Percentiles rank a stretch among this genome's conserved stretches.
Evolutionary conservation across 2,113 vertebrate genomes (phyloP).

Genomic region (Glareola pratincola): DNA sequence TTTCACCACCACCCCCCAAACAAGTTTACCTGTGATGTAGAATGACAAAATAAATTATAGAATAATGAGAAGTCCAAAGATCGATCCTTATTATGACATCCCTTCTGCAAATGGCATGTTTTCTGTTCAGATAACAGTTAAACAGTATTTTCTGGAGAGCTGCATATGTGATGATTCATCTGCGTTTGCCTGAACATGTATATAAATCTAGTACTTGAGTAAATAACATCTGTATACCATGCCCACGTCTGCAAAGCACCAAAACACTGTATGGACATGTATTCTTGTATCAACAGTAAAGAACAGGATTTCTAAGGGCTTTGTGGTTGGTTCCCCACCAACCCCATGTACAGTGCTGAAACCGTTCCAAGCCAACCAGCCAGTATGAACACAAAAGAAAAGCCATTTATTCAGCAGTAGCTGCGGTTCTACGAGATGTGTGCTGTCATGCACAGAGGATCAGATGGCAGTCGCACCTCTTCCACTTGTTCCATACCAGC

Average conservation of each 20-base stretch:
- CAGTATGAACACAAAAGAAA: not conserved
- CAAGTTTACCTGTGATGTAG: not conserved
- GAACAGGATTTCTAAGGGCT: not conserved
- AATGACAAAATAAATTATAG: not conserved
- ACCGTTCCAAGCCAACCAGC: not conserved
- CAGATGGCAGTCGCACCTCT: rapidly evolving
- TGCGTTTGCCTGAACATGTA: not conserved
- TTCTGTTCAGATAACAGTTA: not conserved
- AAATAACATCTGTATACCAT: not conserved
- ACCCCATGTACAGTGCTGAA: not conserved
- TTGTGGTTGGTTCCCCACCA: not conserved
- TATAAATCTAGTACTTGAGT: not conserved
- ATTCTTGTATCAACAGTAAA: not conserved
- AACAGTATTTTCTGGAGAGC: not conserved
- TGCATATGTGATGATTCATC: not conserved
- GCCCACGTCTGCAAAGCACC: not conserved
- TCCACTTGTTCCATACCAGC: not conserved
- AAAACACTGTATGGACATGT: not conserved
- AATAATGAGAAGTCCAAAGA: not conserved
- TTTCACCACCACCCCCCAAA: not conserved
- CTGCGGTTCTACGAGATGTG: not conserved
- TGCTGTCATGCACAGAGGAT: not conserved
- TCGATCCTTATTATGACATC: not conserved
- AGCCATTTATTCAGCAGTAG: not conserved
- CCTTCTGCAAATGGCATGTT: not conserved